A percentile compares a stretch with the other conserved stretches of the same genome.
These are phyloP conservation scores for Pheosia gnoma DNA, from an alignment of 2,888 invertebrate species.

Conservation along the genomic window DNA sequence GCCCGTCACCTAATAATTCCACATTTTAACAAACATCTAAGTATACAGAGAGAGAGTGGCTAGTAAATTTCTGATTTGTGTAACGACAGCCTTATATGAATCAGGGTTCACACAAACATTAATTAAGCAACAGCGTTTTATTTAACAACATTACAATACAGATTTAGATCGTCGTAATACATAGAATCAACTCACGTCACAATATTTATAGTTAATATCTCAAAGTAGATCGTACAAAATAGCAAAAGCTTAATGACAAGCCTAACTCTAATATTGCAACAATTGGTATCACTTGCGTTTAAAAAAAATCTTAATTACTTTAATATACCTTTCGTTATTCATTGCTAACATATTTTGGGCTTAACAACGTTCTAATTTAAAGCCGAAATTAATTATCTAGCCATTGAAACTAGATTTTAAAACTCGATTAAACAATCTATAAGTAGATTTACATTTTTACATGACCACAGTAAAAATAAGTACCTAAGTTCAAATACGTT, in stretches of 20 bases:
- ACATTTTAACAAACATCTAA: neutral
- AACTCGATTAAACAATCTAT: constrained; percentile 36
- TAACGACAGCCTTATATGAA: neutral
- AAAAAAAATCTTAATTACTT: constrained; percentile 47
- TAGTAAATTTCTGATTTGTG: neutral
- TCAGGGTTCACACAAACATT: constrained; percentile 41
- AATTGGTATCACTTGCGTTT: constrained; percentile 77
- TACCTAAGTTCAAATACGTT: constrained; percentile 40
- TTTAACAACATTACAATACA: constrained; percentile 72
- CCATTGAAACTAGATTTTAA: constrained; percentile 25
- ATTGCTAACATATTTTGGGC: constrained; percentile 17
- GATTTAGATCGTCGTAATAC: constrained; percentile 47
- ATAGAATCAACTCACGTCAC: constrained; percentile 46
- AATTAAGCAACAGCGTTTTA: constrained; percentile 78
- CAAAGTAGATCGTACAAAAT: constrained; percentile 51
- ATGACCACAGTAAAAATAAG: constrained; percentile 57
- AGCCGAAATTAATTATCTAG: constrained; percentile 11
- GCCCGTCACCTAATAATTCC: no score
- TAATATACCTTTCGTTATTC: constrained; percentile 33
- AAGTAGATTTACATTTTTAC: constrained; percentile 71
- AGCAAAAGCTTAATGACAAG: constrained; percentile 58
- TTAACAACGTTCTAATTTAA: constrained; percentile 13
- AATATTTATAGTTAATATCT: constrained; percentile 33
- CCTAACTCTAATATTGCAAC: constrained; percentile 82
- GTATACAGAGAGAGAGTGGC: neutral